Conservation (phyloP, 2,113 vertebrate genomes). For the Halichoeres trimaculatus region DNA sequence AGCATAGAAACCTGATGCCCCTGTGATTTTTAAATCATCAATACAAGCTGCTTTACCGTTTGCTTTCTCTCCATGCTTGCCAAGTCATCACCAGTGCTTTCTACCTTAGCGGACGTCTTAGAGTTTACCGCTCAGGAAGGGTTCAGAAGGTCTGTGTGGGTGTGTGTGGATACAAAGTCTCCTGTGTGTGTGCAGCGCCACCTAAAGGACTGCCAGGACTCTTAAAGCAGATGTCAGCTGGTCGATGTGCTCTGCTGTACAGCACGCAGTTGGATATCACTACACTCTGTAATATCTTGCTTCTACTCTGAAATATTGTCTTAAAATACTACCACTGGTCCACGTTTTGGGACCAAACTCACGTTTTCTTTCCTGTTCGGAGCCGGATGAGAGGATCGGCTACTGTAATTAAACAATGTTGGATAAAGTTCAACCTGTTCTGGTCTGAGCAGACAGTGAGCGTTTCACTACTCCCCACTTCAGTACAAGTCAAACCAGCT, state of each 20-base stretch:
- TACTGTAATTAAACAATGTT: neutral
- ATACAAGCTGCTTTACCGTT: neutral
- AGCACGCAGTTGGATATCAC: neutral
- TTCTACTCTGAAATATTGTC: slow-evolving; percentile 27
- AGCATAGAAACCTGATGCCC: neutral
- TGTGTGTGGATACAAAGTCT: slow-evolving; percentile 11
- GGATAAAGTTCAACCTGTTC: no score
- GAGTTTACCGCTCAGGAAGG: neutral
- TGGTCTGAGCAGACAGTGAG: no score
- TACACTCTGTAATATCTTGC: slow-evolving; percentile 2
- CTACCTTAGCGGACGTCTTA: neutral
- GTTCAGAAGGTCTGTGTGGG: neutral
- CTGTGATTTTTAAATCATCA: slow-evolving; percentile 6
- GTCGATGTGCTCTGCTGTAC: neutral
- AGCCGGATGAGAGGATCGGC: neutral
- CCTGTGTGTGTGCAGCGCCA: neutral
- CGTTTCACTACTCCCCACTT: no score
- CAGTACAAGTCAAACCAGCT: no score
- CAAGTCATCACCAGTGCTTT: neutral
- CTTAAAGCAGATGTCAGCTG: slow-evolving; percentile 14
- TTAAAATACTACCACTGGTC: neutral
- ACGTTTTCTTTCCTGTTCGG: neutral
- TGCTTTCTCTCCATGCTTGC: neutral
- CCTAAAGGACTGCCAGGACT: neutral
- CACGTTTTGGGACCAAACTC: no score